Evolutionary conservation across 2,113 vertebrate species (phyloP), one percentile per base, ranked within the genome.

Genomic region (Trochalopteron elliotii): DNA sequence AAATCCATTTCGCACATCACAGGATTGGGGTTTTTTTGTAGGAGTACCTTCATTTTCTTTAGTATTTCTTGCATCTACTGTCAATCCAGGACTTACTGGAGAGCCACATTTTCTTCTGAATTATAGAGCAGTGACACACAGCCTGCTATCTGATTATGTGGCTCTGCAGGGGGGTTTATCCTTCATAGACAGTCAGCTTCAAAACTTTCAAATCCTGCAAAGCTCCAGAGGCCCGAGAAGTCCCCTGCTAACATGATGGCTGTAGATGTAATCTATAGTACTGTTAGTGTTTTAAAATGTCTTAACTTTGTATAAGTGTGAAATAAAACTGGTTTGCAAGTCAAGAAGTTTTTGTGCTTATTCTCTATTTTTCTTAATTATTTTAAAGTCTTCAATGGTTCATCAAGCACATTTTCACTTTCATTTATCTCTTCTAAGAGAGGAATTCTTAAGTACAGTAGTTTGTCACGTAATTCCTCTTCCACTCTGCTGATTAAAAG

Each of bases 321-420:
- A 96, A 97, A 97, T 97, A 95, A 97, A 97, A 93, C 30, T 85
- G 72, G 64, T 81, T 92, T 80, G 86, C 33, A 89, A 81, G 56
- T 75, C 88, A 44, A 60, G 19, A 77, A 33, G 6, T 57, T 49
- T 21, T 16, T 9, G 5, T 55, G 44, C 49, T 88, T 35, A 45
- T 11, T 74, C 12, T 27, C 21, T 56, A 12, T n/a, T 61, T 75
- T 70, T 42, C 16, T 19, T 65, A 67, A 21, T 18, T 69, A 45
- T 61, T 89, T 55, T 52, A 1, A 68, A 69, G 67, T 14, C 4
- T 77, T 80, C 45, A 45, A 19, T 65, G 47, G n/a, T 61, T 86
- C n/a, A 40, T 35, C 27, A 55, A 57, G 14, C 68, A 65, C 15
- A 30, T 89, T 89, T 92, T 94, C n/a, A 68, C 82, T 87, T 95